Evolutionary conservation across 2,797 vertebrate species (phyloP).

Genomic region (Aldrovandia affinis): DNA sequence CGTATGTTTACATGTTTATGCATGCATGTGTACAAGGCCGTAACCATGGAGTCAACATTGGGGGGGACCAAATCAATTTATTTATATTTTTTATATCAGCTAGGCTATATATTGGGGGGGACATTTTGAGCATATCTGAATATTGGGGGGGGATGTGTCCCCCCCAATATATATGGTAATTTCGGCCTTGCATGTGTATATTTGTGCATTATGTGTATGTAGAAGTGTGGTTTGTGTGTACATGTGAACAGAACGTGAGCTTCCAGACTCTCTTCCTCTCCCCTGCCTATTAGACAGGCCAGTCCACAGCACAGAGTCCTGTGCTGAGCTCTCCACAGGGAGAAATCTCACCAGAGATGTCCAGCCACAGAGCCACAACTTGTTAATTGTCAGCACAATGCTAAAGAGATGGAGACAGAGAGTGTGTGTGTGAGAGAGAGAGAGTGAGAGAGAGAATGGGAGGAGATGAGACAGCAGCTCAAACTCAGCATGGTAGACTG

Average conservation of each 20-base stretch:
- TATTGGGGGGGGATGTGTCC: too few species aligned
- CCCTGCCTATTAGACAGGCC: neutral
- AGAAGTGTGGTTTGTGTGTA: neutral
- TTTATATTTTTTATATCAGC: too few species aligned
- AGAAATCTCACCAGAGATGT: neutral
- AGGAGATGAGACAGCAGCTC: neutral
- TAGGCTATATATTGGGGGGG: too few species aligned
- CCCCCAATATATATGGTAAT: too few species aligned
- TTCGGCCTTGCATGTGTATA: too few species aligned
- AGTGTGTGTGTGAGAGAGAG: neutral
- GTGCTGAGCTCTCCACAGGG: neutral
- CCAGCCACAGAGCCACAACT: neutral
- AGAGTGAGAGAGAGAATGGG: neutral
- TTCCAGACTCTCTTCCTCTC: neutral
- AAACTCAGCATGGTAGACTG: neutral
- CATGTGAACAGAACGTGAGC: neutral
- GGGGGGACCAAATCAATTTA: too few species aligned
- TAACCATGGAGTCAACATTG: too few species aligned
- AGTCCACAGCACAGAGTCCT: neutral
- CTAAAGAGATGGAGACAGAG: neutral
- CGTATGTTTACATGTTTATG: neutral
- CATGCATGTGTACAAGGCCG: too few species aligned
- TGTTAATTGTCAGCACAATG: neutral
- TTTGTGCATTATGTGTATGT: too few species aligned
- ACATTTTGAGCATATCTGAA: too few species aligned